Evolutionary conservation across 2,113 vertebrate species (phyloP).

Genomic region (Carassius carassius): DNA sequence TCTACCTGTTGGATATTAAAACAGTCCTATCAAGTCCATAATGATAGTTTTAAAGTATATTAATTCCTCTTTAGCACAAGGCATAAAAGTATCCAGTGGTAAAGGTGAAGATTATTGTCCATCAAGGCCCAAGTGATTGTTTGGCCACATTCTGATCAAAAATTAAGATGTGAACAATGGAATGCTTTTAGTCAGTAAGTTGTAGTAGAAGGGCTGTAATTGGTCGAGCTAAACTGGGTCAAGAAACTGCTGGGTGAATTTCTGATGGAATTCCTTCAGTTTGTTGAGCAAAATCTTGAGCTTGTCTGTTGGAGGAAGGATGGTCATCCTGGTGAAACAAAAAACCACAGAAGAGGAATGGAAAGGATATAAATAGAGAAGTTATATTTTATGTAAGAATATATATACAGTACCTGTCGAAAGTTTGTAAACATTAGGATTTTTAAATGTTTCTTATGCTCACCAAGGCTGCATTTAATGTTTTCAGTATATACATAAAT

Average conservation of each 20-base stretch:
- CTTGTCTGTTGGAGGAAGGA: slow-evolving; percentile 83
- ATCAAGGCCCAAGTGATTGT: background rate
- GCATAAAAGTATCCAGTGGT: background rate
- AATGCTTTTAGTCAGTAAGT: slow-evolving; percentile 27
- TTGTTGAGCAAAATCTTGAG: slow-evolving; percentile 80
- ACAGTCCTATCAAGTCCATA: background rate
- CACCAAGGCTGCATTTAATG: too few relatives aligned
- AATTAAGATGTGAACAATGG: slow-evolving; percentile 24
- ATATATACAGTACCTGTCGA: too few relatives aligned
- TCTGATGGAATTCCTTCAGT: slow-evolving; percentile 82
- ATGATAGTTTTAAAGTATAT: background rate
- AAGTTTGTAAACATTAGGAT: too few relatives aligned
- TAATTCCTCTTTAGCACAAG: too few relatives aligned
- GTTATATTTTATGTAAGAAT: too few relatives aligned
- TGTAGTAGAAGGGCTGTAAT: background rate
- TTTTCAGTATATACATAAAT: too few relatives aligned
- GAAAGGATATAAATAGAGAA: too few relatives aligned
- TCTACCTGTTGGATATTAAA: background rate
- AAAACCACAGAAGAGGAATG: too few relatives aligned
- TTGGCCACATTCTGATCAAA: background rate
- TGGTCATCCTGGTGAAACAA: slow-evolving; percentile 81
- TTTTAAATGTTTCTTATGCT: too few relatives aligned
- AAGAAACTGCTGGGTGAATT: slow-evolving; percentile 80
- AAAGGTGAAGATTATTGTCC: background rate
- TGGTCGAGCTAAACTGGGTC: slow-evolving; percentile 33